Evolutionary conservation across 2,113 vertebrate genomes (phyloP).

Genomic region (Galeopterus variegatus): DNA sequence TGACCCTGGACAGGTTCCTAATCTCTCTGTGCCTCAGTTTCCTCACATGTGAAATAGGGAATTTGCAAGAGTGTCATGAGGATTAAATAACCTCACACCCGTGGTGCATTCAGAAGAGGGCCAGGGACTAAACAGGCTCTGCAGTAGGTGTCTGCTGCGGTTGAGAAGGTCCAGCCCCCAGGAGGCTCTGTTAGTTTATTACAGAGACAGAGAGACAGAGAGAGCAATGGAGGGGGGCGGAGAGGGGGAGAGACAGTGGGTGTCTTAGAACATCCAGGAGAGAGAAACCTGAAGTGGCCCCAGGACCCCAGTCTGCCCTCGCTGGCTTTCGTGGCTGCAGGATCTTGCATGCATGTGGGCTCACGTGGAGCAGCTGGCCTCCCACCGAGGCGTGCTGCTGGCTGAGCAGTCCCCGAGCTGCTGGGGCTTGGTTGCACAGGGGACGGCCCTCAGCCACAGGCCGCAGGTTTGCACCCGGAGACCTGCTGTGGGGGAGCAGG

Average conservation of each 20-base stretch:
- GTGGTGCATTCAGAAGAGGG: background rate
- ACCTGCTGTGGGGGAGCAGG: too few species aligned
- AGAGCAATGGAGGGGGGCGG: too few species aligned
- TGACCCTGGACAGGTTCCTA: background rate
- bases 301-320: too few species aligned
- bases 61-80: background rate
- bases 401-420: too few species aligned
- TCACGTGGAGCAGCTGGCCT: background rate
- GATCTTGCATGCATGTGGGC: background rate
- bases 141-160: background rate
- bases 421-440: too few species aligned
- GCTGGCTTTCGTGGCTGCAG: background rate
- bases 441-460: too few species aligned
- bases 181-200: background rate
- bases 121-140: accelerated
- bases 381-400: too few species aligned
- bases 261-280: too few species aligned
- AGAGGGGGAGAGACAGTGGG: background rate
- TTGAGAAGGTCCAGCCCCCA: background rate
- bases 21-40: background rate
- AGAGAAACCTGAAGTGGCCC: background rate
- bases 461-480: too few species aligned
- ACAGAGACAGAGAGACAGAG: background rate
- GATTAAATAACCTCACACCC: too few species aligned
- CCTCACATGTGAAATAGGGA: background rate